Conservation (phyloP, 2,113 vertebrate genomes). For the Astur gentilis region DNA sequence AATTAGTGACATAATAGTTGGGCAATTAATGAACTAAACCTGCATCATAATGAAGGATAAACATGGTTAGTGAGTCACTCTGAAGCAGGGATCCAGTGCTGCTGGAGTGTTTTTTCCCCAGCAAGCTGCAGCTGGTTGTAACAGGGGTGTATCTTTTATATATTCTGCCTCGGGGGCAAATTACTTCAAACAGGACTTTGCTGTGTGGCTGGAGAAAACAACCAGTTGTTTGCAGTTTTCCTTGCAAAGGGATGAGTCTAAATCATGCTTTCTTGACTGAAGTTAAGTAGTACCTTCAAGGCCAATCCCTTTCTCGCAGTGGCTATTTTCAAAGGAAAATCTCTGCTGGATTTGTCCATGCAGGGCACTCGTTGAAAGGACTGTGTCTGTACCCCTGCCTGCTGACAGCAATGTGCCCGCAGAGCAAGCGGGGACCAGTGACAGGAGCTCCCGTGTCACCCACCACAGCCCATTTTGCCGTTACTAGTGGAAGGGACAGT, state of each 20-base stretch:
- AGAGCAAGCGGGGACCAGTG: rapidly evolving
- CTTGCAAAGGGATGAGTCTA: neutral
- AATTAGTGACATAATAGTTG: constrained; percentile 18
- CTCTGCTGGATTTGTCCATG: neutral
- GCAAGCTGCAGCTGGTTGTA: constrained; percentile 50
- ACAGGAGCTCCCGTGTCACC: neutral
- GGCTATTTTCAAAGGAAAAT: neutral
- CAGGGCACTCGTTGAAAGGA: neutral
- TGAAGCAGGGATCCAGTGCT: neutral
- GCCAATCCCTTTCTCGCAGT: neutral
- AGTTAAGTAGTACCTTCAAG: neutral
- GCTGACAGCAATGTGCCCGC: neutral
- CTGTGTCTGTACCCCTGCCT: neutral
- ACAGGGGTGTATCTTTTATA: constrained; percentile 12
- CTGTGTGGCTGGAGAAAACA: constrained; percentile 21
- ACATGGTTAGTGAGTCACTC: constrained; percentile 43
- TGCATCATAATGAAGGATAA: constrained; percentile 7
- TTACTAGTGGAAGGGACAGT: neutral
- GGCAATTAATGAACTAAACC: constrained; percentile 29
- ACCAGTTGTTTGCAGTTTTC: neutral
- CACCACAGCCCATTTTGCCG: neutral
- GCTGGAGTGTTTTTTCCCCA: neutral
- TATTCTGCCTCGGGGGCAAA: neutral
- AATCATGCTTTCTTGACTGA: neutral
- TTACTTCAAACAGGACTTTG: neutral